Evolutionary conservation across 2,888 invertebrate species (phyloP), one percentile per base, ranked within the genome.

Genomic region (Lobophora halterata): DNA sequence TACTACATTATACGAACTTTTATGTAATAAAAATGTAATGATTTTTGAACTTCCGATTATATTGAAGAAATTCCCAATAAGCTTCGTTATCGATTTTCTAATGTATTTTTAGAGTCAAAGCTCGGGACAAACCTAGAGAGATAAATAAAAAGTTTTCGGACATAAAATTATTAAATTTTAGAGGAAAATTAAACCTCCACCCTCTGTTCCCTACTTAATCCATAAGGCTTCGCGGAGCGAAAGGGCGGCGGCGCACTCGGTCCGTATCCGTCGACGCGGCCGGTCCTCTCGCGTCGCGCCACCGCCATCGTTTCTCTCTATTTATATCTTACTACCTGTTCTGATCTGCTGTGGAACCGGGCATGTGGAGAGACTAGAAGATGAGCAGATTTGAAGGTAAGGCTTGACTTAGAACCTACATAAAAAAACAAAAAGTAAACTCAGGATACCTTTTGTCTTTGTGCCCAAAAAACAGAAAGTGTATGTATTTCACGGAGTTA

Each of bases 271-370:
- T 68, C 82, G 81, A n/a, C n/a, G n/a, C n/a, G n/a, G n/a, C n/a
- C n/a, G 80, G 79, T 67, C 79, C 74, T 79, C 77, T 65, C 80
- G 79, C 79, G 75, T 54, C 71, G 75, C 71, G 68, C 52, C 46
- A 42, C 49, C 34, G 47, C 29, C 60, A 58, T 63, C 9, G 10
- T 11, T 3, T 11, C n/a, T 5, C 17, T 13, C 7, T 12, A 7
- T 20, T 16, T 16, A 25, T 11, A 38, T 32, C 31, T 32, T 12
- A 24, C 7, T 39, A 20, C 12, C 24, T 33, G 14, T 40, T 29
- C n/a, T 25, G 5, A 31, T 8, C 27, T 18, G 28, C 23, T 32
- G 23, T 39, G 31, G 8, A 30, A 29, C 29, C 37, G 43, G 43
- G 37, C 29, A 43, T 43, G 43, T 43, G 37, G 29, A 29, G 29